phyloP scores from a whole-genome alignment of 2,888 invertebrate genomes.

The Eristalis arbustorum region DNA sequence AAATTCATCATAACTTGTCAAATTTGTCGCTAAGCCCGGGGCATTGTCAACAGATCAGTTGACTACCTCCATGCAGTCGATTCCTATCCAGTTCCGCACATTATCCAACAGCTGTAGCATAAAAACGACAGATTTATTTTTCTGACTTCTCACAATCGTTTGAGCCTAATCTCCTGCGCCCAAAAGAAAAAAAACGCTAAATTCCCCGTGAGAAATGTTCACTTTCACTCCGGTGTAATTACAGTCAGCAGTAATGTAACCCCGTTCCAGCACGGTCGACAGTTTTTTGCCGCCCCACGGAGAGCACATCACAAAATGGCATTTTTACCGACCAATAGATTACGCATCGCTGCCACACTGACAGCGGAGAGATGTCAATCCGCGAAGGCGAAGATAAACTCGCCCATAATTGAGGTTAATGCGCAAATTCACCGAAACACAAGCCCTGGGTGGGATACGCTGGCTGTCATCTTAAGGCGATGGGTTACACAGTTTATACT shows the following conservation, averaged over 20 bases:
- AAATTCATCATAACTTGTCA: no score
- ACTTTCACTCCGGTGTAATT: constrained; percentile 33
- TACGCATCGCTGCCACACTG: background rate
- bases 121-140: background rate
- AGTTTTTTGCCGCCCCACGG: background rate
- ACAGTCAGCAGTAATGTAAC: background rate
- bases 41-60: background rate
- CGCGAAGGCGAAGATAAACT: background rate
- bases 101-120: background rate
- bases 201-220: constrained; percentile 9
- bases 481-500: background rate
- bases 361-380: background rate
- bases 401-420: constrained; percentile 9
- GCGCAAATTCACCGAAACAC: background rate
- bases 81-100: background rate
- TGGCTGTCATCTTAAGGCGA: background rate
- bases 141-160: background rate
- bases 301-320: background rate
- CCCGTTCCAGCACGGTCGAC: background rate
- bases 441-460: background rate
- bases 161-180: background rate
- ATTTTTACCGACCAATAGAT: background rate
- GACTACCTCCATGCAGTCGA: background rate
- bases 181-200: constrained; percentile 1
- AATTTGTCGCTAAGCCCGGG: no score